phyloP scores from a whole-genome alignment of 2,888 invertebrate genomes.

The Mylabris sibirica region DNA sequence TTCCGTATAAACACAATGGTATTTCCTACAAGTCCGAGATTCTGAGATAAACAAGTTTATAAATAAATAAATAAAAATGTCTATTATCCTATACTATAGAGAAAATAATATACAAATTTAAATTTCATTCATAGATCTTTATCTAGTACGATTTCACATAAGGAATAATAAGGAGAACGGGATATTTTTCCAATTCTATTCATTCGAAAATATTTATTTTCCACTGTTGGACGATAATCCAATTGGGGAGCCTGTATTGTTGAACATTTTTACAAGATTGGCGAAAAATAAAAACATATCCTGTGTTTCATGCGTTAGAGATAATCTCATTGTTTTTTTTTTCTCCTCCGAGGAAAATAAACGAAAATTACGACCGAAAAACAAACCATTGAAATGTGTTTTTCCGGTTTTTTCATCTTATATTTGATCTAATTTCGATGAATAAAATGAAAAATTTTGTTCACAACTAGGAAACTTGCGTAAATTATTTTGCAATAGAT shows the following conservation, averaged over 20 bases:
- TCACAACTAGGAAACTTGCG: too few relatives aligned
- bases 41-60: too few relatives aligned
- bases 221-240: neutral
- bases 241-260: neutral
- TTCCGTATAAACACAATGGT: too few relatives aligned
- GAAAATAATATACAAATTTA: too few relatives aligned
- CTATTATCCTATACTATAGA: too few relatives aligned
- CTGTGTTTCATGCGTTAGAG: neutral
- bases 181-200: neutral
- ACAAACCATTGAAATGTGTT: neutral
- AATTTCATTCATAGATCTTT: too few relatives aligned
- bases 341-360: neutral
- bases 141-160: too few relatives aligned
- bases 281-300: neutral
- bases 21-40: too few relatives aligned
- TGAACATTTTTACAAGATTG: neutral
- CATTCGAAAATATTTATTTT: neutral
- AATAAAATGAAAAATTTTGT: neutral
- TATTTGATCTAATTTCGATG: slow-evolving; percentile 6
- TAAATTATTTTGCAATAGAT: neutral
- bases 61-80: too few relatives aligned
- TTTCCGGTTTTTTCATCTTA: neutral
- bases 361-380: neutral
- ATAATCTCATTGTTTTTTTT: neutral
- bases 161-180: too few relatives aligned